A percentile compares a stretch with the other conserved stretches of the same genome.
phyloP scores from a whole-genome alignment of 2,888 invertebrate genomes.

The Taenaris catops region DNA sequence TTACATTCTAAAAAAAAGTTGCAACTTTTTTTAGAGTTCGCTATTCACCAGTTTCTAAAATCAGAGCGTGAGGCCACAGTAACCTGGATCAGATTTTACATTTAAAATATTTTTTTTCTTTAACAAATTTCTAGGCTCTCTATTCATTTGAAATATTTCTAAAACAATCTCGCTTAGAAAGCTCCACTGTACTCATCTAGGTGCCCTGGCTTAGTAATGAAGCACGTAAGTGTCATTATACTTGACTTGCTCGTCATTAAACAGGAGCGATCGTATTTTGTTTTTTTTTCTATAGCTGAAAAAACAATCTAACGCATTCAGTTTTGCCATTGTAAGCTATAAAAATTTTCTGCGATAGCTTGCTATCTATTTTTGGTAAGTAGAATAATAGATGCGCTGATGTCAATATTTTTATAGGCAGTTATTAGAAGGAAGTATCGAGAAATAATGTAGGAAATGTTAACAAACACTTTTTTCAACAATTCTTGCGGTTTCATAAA shows the following conservation, averaged over 20 bases:
- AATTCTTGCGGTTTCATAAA: too few species aligned
- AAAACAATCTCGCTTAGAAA: slow-evolving; percentile 9
- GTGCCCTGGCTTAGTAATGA: slow-evolving; percentile 10
- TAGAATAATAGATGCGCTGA: too few species aligned
- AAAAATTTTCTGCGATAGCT: too few species aligned
- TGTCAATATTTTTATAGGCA: too few species aligned
- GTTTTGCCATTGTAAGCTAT: too few species aligned
- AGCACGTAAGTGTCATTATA: slow-evolving; percentile 14
- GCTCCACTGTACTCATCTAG: slow-evolving; percentile 1
- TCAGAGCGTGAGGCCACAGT: too few species aligned
- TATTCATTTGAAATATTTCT: slow-evolving; percentile 8
- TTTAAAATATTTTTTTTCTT: slow-evolving; percentile 2
- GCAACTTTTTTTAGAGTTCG: not conserved
- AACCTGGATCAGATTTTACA: slow-evolving; percentile 4
- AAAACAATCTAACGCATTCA: too few species aligned
- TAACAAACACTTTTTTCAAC: too few species aligned
- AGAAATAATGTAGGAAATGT: too few species aligned
- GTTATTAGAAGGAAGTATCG: too few species aligned
- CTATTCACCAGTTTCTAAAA: slow-evolving; percentile 10
- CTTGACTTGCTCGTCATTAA: slow-evolving; percentile 7
- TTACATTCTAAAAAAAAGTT: slow-evolving; percentile 2
- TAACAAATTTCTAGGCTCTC: slow-evolving; percentile 8
- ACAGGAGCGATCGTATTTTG: slow-evolving; percentile 2
- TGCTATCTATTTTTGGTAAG: too few species aligned
- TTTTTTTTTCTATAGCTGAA: not conserved